Evolutionary conservation across 37 sponge, comb jelly and placozoan genomes (phyloP).

Genomic region (Dysidea cf. avara): DNA sequence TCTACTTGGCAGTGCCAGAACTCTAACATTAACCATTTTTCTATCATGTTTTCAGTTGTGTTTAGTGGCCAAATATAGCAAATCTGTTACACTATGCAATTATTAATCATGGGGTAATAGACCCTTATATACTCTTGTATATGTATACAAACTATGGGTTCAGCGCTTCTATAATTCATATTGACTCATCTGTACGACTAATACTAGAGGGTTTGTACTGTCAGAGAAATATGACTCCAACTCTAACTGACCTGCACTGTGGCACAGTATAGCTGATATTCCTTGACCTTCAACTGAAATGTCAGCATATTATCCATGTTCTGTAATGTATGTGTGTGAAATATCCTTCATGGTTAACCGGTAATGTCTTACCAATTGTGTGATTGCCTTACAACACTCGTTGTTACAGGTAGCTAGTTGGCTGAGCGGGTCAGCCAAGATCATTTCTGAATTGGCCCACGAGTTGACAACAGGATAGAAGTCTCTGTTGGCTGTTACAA

Average conservation of each 20-base stretch:
- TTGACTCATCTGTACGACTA: neutral
- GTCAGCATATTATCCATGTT: neutral
- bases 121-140: too few relatives aligned
- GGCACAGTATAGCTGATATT: constrained; percentile 70
- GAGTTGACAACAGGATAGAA: constrained; percentile 33
- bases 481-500: neutral
- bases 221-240: too few relatives aligned
- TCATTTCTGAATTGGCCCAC: constrained; percentile 48
- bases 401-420: constrained; percentile 40
- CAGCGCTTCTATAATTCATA: too few relatives aligned
- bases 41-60: too few relatives aligned
- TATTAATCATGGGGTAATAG: too few relatives aligned
- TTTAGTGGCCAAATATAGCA: too few relatives aligned
- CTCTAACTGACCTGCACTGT: constrained; percentile 72
- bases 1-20: too few relatives aligned
- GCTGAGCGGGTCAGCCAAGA: constrained; percentile 29
- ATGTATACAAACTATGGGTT: too few relatives aligned
- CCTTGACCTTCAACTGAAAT: constrained; percentile 28
- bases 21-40: too few relatives aligned
- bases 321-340: constrained; percentile 9
- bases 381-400: constrained; percentile 9
- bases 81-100: too few relatives aligned
- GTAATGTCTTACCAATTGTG: constrained; percentile 26
- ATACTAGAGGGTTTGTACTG: neutral
- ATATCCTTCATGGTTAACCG: neutral